Percentiles rank a stretch among this genome's conserved stretches.
These are phyloP conservation scores for Cepaea nemoralis DNA, from an alignment of 1,140 invertebrate species.

Conservation along the genomic window DNA sequence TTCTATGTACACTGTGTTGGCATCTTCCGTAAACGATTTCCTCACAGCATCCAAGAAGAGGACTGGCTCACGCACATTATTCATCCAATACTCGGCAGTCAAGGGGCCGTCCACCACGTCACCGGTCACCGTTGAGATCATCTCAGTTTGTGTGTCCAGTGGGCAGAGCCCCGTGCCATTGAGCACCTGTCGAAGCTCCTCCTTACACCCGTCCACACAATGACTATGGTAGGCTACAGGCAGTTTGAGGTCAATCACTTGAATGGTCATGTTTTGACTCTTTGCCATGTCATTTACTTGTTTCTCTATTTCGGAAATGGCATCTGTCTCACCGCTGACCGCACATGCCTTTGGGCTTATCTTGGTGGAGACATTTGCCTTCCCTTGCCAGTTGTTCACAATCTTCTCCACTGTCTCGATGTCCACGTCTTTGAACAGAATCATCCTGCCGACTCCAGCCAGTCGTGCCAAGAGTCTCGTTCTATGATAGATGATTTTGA, in stretches of 20 bases:
- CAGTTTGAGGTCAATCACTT: slow-evolving; percentile 42
- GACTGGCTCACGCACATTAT: slow-evolving; percentile 52
- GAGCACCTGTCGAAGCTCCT: slow-evolving; percentile 37
- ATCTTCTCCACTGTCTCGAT: slow-evolving; percentile 7
- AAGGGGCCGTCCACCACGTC: slow-evolving; percentile 8
- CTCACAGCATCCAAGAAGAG: slow-evolving; percentile 46
- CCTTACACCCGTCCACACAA: slow-evolving; percentile 40
- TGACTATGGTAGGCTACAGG: slow-evolving; percentile 56
- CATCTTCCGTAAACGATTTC: slow-evolving; percentile 23
- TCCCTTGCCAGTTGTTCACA: slow-evolving; percentile 35
- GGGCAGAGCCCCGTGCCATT: not conserved
- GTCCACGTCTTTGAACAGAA: slow-evolving; percentile 46
- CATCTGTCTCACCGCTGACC: slow-evolving; percentile 53
- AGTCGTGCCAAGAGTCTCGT: slow-evolving; percentile 43
- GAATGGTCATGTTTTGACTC: slow-evolving; percentile 9
- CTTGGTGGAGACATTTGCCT: slow-evolving; percentile 52
- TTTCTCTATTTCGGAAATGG: slow-evolving; percentile 36
- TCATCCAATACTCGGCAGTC: slow-evolving; percentile 47
- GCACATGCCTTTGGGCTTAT: slow-evolving; percentile 54
- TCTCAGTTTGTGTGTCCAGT: not conserved
- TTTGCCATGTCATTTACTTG: not conserved
- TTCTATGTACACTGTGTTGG: slow-evolving; percentile 52
- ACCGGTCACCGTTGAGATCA: slow-evolving; percentile 58
- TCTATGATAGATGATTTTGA: slow-evolving; percentile 56
- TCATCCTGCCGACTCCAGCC: slow-evolving; percentile 53